Conservation (phyloP, 1,140 invertebrate species). For the Nasonia vitripennis region DNA sequence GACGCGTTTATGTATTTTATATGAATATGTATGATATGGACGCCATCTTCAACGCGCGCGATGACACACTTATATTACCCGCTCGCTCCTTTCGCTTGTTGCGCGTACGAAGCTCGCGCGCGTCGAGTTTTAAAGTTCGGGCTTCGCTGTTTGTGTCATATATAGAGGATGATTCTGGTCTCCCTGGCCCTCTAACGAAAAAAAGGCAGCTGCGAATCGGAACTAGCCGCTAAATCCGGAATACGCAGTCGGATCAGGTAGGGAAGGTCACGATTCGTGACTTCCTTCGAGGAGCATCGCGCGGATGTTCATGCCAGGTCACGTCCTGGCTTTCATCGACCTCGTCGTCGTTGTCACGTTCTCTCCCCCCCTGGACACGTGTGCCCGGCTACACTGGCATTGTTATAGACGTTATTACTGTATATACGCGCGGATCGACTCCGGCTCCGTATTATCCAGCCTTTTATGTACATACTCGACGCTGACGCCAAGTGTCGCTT, state of each 20-base stretch:
- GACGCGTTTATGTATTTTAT: not conserved
- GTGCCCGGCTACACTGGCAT: not conserved
- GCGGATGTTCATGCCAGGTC: slow-evolving; percentile 69
- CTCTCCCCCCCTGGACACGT: slow-evolving; percentile 37
- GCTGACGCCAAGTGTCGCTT: not conserved
- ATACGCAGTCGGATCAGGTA: slow-evolving; percentile 65
- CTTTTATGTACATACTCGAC: not conserved
- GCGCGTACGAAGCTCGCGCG: not conserved
- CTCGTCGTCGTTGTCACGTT: slow-evolving; percentile 64
- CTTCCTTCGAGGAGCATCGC: slow-evolving; percentile 66
- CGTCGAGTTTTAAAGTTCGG: not conserved
- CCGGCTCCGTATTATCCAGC: not conserved
- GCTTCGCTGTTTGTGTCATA: not conserved
- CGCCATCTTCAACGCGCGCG: slow-evolving; percentile 36
- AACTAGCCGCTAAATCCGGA: slow-evolving; percentile 53
- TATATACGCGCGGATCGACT: not conserved
- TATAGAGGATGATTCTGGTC: not conserved
- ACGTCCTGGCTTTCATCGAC: slow-evolving; percentile 65
- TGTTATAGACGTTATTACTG: not conserved
- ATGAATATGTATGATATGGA: no score
- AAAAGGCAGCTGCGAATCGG: not conserved
- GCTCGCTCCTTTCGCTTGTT: no score
- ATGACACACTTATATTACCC: not conserved
- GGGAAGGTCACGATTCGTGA: slow-evolving; percentile 66
- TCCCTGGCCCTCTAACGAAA: not conserved